Percentiles rank a stretch among this genome's conserved stretches.
Evolutionary conservation across 1,140 invertebrate species (phyloP).

Genomic region (Leptinotarsa texana): DNA sequence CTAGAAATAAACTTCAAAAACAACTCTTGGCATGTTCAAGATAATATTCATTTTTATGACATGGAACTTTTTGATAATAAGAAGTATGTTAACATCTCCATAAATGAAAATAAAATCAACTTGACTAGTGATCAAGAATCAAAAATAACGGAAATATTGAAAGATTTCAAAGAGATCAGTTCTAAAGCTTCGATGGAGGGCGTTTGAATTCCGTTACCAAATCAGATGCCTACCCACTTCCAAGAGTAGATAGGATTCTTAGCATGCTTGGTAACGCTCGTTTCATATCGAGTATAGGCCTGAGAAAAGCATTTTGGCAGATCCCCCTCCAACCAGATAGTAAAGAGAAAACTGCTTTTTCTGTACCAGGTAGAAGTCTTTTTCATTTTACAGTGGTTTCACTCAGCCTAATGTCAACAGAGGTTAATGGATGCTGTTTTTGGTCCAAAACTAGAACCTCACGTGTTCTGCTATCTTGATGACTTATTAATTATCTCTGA

Average conservation of each 20-base stretch:
- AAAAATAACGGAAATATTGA: not conserved
- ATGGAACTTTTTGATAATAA: not conserved
- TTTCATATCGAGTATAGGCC: not conserved
- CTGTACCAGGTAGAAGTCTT: not conserved
- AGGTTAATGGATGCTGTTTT: constrained; percentile 22
- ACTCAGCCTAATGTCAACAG: not conserved
- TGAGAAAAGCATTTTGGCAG: not conserved
- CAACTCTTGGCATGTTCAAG: not conserved
- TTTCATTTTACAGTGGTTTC: too few species aligned
- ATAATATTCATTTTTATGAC: not conserved
- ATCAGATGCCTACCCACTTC: not conserved
- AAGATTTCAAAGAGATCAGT: not conserved
- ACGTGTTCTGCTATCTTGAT: not conserved
- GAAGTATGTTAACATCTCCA: not conserved
- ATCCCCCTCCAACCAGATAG: not conserved
- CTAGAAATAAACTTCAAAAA: not conserved
- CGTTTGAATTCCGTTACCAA: not conserved
- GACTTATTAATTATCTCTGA: not conserved
- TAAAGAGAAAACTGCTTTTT: not conserved
- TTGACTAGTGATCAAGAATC: not conserved
- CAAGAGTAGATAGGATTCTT: not conserved
- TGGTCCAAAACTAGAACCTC: constrained; percentile 15
- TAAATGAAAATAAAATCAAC: not conserved
- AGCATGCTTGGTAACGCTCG: not conserved
- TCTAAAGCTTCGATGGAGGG: not conserved